Evolutionary conservation across 2,113 vertebrate genomes (phyloP).

Genomic region (Hyaena hyaena): DNA sequence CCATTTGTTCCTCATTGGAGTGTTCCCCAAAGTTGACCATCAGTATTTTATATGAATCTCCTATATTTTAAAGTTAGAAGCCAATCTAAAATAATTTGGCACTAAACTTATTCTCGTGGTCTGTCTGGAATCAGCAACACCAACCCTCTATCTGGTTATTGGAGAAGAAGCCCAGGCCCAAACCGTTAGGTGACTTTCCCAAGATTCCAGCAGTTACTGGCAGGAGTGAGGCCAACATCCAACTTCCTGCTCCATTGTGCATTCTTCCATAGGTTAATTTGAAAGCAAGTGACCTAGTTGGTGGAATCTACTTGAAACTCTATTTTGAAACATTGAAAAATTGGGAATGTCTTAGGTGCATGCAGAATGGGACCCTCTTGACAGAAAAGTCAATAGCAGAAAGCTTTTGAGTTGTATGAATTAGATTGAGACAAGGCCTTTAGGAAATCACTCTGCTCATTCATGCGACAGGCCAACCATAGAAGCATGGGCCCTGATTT

Average conservation of each 20-base stretch:
- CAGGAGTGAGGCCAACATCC: not conserved
- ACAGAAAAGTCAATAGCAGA: not conserved
- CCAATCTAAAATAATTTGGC: not conserved
- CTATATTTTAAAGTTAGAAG: constrained; percentile 12
- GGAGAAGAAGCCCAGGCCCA: not conserved
- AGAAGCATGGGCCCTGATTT: not conserved
- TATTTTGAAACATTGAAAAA: not conserved
- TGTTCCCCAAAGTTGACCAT: not conserved
- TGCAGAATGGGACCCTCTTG: not conserved
- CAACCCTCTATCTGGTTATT: not conserved
- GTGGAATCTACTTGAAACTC: not conserved
- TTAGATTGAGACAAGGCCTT: not conserved
- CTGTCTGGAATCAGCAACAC: not conserved
- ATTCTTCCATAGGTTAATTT: not conserved
- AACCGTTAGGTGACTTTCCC: not conserved
- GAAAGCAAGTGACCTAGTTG: not conserved
- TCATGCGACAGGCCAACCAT: not conserved
- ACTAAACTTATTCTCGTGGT: not conserved
- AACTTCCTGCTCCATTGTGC: not conserved
- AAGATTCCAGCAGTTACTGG: not conserved
- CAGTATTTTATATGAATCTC: not conserved
- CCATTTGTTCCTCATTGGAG: not conserved
- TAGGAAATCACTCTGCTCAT: not conserved
- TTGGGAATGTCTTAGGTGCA: not conserved
- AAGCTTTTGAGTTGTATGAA: not conserved